Evolutionary conservation across 2,888 invertebrate genomes (phyloP), one percentile per base, ranked within the genome.

Genomic region (Andrena bicolor): DNA sequence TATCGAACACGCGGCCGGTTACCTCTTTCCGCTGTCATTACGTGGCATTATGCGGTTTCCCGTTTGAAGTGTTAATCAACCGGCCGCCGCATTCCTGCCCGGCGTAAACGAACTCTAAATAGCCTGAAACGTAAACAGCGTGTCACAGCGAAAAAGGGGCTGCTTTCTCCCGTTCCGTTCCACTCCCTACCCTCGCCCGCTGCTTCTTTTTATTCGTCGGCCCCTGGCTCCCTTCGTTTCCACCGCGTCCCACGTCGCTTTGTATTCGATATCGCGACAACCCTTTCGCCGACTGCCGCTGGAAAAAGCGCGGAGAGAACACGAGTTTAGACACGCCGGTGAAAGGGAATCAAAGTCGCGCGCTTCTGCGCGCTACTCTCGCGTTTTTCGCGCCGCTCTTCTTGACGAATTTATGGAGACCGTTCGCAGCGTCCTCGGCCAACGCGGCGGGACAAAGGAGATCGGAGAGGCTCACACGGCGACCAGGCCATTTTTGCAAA

Each of bases 1-100:
- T 86, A 86, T 87, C 89, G 85, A 86, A 86, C 86, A 78, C 82
- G 81, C 81, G 53, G 82, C 73, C 71, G 73, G 80, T 85, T 82
- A 73, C 79, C 85, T 81, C 85, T 82, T 79, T 53, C 80, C 82
- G 76, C 83, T 83, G 85, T 86, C 89, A 88, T 90, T 90, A 87
- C 82, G 82, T 71, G 83, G 89, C 81, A 90, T 91, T 91, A 90
- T 90, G 90, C 74, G 90, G 90, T 89, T 91, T 87, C 86, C 82
- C 86, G 86, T 90, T 91, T 89, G 85, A 90, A 91, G 88, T 87
- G 91, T 90, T 91, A 92, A 90, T 91, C 89, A 90, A 88, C 85
- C 78, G 87, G 76, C 83, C 83, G 82, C 73, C 75, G 85, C 86
- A 81, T 86, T 85, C 82, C 83, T 65, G 76, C 32, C 79, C 83